Conservation (phyloP, 2,113 vertebrate genomes). For the Chunga burmeisteri region DNA sequence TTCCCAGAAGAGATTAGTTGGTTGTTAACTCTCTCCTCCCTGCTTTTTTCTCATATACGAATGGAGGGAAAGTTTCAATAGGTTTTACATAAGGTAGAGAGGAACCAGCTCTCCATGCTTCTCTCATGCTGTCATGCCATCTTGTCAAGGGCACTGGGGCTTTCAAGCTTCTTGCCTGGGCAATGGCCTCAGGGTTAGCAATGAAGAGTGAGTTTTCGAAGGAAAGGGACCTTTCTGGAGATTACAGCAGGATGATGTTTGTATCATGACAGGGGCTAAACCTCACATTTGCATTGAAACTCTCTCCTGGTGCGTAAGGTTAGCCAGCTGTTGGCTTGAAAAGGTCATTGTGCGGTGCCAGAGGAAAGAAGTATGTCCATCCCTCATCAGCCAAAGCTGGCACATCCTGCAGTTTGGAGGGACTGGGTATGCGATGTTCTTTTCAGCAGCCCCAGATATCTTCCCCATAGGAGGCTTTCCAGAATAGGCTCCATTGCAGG, state of each 20-base stretch:
- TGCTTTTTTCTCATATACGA: not conserved
- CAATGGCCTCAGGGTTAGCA: not conserved
- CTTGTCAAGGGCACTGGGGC: not conserved
- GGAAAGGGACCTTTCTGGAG: not conserved
- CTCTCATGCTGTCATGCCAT: not conserved
- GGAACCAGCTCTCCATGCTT: not conserved
- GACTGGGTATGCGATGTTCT: not conserved
- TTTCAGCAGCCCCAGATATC: not conserved
- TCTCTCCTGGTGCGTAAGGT: accelerated
- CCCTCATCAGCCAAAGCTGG: not conserved
- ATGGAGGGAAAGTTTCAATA: not conserved
- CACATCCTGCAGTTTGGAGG: not conserved
- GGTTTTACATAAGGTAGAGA: not conserved
- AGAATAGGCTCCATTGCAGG: not conserved
- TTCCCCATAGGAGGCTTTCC: not conserved
- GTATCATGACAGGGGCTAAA: not conserved
- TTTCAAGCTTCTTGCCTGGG: not conserved
- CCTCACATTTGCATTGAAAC: not conserved
- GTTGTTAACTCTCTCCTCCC: not conserved
- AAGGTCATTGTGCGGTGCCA: not conserved
- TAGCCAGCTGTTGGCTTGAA: not conserved
- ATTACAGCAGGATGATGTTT: not conserved
- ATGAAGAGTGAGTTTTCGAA: not conserved
- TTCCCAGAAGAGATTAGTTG: not conserved
- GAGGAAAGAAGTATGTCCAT: not conserved